phyloP scores from a whole-genome alignment of 35 echinoderm and acorn worm species.

The Strongylocentrotus purpuratus region DNA sequence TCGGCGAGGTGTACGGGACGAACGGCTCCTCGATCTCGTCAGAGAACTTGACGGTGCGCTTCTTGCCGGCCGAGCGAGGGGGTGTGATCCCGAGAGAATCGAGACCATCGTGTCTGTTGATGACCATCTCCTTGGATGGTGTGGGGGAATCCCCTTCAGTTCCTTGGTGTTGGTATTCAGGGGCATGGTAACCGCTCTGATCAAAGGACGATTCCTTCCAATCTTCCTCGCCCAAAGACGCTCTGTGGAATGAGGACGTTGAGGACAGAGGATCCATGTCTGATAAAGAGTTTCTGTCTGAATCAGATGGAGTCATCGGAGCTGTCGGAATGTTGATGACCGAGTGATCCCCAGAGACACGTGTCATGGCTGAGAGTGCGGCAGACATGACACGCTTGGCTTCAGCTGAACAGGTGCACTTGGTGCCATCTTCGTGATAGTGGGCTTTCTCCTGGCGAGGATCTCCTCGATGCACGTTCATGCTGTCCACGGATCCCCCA shows the following conservation, averaged over 20 bases:
- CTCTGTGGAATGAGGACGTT: conserved; percentile 40
- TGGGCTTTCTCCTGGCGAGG: conserved; percentile 29
- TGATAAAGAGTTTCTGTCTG: conserved; percentile 66
- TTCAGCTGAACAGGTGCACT: conserved; percentile 78
- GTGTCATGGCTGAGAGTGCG: conserved; percentile 63
- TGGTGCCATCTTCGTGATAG: conserved; percentile 55
- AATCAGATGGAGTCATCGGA: conserved; percentile 52
- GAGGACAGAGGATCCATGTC: conserved; percentile 66
- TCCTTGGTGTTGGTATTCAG: neutral
- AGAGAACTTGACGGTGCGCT: conserved; percentile 71
- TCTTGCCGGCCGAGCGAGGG: conserved; percentile 54
- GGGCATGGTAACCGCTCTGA: neutral
- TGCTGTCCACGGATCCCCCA: conserved; percentile 50
- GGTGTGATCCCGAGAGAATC: conserved; percentile 44
- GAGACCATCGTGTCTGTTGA: conserved; percentile 79
- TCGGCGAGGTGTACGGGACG: conserved; percentile 62
- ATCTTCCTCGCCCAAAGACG: conserved; percentile 43
- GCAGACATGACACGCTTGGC: conserved; percentile 82
- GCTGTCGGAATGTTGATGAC: conserved; percentile 88
- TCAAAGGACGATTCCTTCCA: conserved; percentile 48
- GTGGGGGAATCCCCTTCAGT: neutral
- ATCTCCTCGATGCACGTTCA: conserved; percentile 71
- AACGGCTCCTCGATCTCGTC: conserved; percentile 60
- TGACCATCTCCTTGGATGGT: conserved; percentile 56
- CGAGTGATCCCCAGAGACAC: conserved; percentile 38